Base-by-base conservation (phyloP, 2,113 vertebrate genomes). In the Phaethornis superciliosus region DNA sequence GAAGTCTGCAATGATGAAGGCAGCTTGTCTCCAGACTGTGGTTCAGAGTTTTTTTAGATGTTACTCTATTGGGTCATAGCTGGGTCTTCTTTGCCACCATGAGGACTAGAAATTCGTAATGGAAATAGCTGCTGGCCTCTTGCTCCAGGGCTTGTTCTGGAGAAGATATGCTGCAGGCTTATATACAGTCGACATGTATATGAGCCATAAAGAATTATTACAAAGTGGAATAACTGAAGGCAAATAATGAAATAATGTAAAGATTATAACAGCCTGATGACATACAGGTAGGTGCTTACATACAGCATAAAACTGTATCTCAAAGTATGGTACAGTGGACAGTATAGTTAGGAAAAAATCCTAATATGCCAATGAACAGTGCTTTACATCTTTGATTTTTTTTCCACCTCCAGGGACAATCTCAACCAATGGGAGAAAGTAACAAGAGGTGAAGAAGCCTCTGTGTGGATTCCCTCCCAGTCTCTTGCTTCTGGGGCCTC, bases 351-450 rank as follows among this genome's bases (percentile, higher is more conserved):
- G 16, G n/a, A 86, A 82, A 40, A 74, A 68, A 32, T 21, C 22
- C 49, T 19, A 12, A 21, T 87, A 35, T 80, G 46, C 0, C 28
- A 44, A 52, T 4, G 6, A 63, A 35, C 12, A 35, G 6, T 55
- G 30, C 30, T 85, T 90, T 54, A 59, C n/a, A 42, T 95, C 64
- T 87, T 65, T 30, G 1, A 58, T 27, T 75, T 12, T 86, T 77
- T 92, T 77, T 85, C 42, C 10, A 17, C 70, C 37, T 88, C 91
- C 92, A 99, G 99, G 97, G 98, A 99, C 59, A 99, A 99, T 97
- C 98, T 99, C 77, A 91, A 86, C 91, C 99, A 99, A 83, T 99
- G 99, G 99, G 99, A 99, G 96, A 99, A 98, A 95, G 98, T 99
- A 55, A 98, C 98, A 2, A 98, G 95, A 30, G 99, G 99, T 63